These are phyloP conservation scores for Dinocampus coccinellae DNA, from an alignment of 2,888 invertebrate genomes.

Conservation along the genomic window DNA sequence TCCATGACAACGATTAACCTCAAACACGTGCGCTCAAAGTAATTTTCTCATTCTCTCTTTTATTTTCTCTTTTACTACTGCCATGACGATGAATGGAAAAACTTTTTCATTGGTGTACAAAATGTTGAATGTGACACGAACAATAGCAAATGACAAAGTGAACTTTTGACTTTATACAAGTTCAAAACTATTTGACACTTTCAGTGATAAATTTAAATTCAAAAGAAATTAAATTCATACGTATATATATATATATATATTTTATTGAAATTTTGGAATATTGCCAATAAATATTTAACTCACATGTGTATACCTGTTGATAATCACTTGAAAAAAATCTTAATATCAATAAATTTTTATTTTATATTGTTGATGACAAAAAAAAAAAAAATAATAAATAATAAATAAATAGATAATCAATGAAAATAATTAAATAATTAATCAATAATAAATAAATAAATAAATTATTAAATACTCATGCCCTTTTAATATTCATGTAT, in stretches of 20 bases:
- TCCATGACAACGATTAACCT: conserved; percentile 47
- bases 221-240: neutral
- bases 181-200: neutral
- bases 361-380: neutral
- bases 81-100: neutral
- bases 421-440: no score
- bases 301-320: conserved; percentile 65
- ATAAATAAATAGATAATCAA: no score
- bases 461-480: no score
- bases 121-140: conserved; percentile 10
- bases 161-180: neutral
- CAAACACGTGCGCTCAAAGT: conserved; percentile 12
- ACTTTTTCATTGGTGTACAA: neutral
- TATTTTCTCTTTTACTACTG: neutral
- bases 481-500: conserved; percentile 33
- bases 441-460: no score
- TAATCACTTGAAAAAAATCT: conserved; percentile 51
- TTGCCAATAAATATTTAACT: conserved; percentile 66
- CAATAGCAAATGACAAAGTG: conserved; percentile 13
- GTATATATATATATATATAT: neutral
- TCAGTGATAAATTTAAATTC: neutral
- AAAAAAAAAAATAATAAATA: no score
- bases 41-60: neutral
- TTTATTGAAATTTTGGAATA: conserved; percentile 54
- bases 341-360: neutral